Base-by-base conservation (phyloP, 2,113 vertebrate genomes). In the Xiphophorus hellerii region DNA sequence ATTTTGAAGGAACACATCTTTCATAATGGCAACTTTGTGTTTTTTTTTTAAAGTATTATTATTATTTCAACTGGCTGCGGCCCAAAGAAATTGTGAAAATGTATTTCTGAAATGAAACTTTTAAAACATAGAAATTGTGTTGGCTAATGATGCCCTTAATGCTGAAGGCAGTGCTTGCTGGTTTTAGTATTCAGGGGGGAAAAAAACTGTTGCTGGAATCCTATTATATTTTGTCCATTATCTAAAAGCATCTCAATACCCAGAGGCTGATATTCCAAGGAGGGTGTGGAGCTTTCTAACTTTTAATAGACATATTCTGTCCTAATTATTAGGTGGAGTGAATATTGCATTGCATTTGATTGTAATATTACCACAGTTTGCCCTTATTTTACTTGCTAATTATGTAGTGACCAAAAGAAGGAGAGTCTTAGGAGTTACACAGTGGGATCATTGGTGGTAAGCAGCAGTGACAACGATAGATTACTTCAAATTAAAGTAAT, bases 401-500 rank as follows among this genome's bases (percentile, higher is more conserved):
- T 71, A 62, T 48, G 63, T 10, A 6, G 48, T 22, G 29, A 28
- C 65, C 64, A 66, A 20, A 62, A 60, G 29, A 20, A 10, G 66
- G 42, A 30, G 48, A 30, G 42, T 15, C 37, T 61, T 77, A 39
- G 71, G 28, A 22, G 20, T n/a, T 13, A 33, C 33, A 65, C 44
- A 31, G 30, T 63, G 65, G 65, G 11, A 63, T 80, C 44, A 72
- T 73, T 63, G 33, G 73, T 62, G 68, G 44, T 58, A 58, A 71
- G 54, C 20, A 3, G 54, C 27, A 31, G 31, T 51, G 54, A 54
- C 31, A 42, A 65, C 66, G 58, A 84, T 71, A 30, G 37, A 54
- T 68, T 63, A 28, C 48, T 66, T 63, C 13, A 37, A 28, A 82
- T 31, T n/a, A 30, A 73, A 54, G 27, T 30, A 35, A 62, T 66